Evolutionary conservation across 2,888 invertebrate genomes (phyloP), one percentile per base, ranked within the genome.

Genomic region (Anodontia alba): DNA sequence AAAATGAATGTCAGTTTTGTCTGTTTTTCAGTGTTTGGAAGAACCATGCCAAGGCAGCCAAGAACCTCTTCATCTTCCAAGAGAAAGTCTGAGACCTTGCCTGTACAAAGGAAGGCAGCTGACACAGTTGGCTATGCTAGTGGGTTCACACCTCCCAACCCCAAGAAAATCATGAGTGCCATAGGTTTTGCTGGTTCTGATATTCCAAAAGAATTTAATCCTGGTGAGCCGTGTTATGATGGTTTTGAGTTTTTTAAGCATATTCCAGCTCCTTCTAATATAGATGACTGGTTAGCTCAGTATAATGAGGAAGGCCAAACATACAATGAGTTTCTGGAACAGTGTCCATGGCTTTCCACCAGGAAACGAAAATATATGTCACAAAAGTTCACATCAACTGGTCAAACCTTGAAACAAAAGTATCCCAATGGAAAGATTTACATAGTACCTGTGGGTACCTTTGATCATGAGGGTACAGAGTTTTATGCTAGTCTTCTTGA

Each of bases 271-370:
- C 93, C 93, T 23, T 86, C 86, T 20, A 84, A 83, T 68, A 79
- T 89, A 26, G 91, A 92, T 83, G 94, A 94, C 77, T 94, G 94
- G 94, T 73, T 94, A 23, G 93, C 93, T 7, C 92, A 93, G 80
- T 93, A 92, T 78, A 87, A 88, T 69, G 93, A 93, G 75, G 90
- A 90, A 33, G 92, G 93, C 7, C 94, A 94, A 82, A 92, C 91
- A 0, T 94, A 88, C 77, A 74, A 73, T 31, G 76, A 91, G 68
- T 93, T 90, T 76, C 66, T 90, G 8, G 68, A 81, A 36, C 88
- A 92, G 66, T 90, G 90, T 84, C 92, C 93, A 10, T 93, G 93
- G 93, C 73, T 93, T 29, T 92, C 91, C n/a, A 81, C 62, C 5
- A 79, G 92, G 15, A 91, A 91, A 76, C 73, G 88, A 42, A 92